Base-by-base conservation (phyloP, 2,888 invertebrate species). In the Drosophila putrida region DNA sequence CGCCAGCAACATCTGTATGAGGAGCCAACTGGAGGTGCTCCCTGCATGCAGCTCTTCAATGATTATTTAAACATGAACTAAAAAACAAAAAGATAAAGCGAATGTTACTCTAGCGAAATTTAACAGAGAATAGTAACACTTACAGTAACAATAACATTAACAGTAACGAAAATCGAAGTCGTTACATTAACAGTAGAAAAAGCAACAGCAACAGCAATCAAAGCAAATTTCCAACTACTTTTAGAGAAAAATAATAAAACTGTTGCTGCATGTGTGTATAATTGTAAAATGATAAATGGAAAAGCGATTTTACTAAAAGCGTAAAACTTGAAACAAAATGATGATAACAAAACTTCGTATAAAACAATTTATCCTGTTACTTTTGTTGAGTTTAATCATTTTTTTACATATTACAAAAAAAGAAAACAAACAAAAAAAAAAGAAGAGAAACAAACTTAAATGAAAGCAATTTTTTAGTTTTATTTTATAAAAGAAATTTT, bases 31-130 rank as follows among this genome's bases (percentile, higher is more conserved):
- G 87, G 83, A 4, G 81, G 78, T 28, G 81, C 76, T 47, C 80
- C 93, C 92, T 91, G 93, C 93, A 93, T 94, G 86, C 94, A 94
- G 91, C 93, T 95, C 70, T 94, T 95, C 91, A 94, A 94, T 68
- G 94, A 94, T 90, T 94, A 94, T 91, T 91, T 94, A 83, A 94
- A 94, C 91, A 94, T 94, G 92, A 94, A 94, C 91, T 63, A 54
- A 94, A 94, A 54, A n/a, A 41, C 10, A 39, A 20, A 39, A 44
- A 49, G 20, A 49, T 4, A 39, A 44, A 41, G 51, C 9, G 50
- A 75, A 70, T 82, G 75, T 82, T 85, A 78, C 66, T 70, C 66
- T 80, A 87, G 80, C 71, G 60, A 76, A 75, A 80, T 78, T 75
- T 63, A 78, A 79, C 63, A 73, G 60, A 62, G 64, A 60, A 54